These are phyloP conservation scores for Tethea ocularis DNA, from an alignment of 2,888 invertebrate species.

Conservation along the genomic window DNA sequence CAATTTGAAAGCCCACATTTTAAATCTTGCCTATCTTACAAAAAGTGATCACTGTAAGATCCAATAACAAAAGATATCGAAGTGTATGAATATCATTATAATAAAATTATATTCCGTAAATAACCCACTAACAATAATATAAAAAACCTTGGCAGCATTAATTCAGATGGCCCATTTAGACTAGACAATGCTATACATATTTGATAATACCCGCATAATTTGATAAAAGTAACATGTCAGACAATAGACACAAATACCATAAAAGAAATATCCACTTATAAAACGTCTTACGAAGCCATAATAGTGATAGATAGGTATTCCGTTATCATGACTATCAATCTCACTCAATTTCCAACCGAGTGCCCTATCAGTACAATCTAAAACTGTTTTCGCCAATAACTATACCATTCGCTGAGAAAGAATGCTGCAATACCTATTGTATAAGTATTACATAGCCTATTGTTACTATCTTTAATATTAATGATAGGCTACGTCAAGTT, in stretches of 20 bases:
- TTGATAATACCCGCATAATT: background rate
- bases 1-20: too few species aligned
- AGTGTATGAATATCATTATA: background rate
- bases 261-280: background rate
- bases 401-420: background rate
- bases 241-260: background rate
- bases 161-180: background rate
- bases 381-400: slow-evolving; percentile 19
- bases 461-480: background rate
- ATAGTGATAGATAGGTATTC: slow-evolving; percentile 19
- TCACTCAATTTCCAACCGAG: slow-evolving; percentile 32
- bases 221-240: background rate
- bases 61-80: too few species aligned
- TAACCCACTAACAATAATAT: background rate
- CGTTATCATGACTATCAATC: slow-evolving; percentile 36
- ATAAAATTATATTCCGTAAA: background rate
- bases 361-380: slow-evolving; percentile 26
- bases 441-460: background rate
- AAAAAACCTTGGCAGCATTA: background rate
- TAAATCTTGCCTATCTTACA: too few species aligned
- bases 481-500: background rate
- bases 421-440: slow-evolving; percentile 7
- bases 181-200: background rate
- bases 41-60: too few species aligned
- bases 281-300: slow-evolving; percentile 13